Evolutionary conservation across 2,797 vertebrate species (phyloP).

Genomic region (Oreochromis grahami): DNA sequence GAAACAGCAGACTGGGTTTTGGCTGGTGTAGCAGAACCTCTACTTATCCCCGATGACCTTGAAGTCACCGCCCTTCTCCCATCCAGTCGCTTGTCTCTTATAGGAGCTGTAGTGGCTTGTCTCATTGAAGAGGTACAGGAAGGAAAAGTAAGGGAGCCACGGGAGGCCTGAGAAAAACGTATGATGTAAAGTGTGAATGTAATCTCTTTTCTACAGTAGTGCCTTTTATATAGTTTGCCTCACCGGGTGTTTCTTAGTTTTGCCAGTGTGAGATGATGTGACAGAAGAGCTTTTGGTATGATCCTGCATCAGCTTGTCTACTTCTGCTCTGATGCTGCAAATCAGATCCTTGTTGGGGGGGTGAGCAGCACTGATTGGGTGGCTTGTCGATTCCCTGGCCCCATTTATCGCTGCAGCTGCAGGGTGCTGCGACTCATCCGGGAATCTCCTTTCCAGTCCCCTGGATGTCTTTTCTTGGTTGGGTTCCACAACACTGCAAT

Average conservation of each 20-base stretch:
- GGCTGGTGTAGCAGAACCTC: not conserved
- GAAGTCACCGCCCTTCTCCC: not conserved
- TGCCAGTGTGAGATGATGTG: not conserved
- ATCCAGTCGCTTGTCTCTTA: constrained; percentile 11
- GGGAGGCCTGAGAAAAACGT: constrained; percentile 2
- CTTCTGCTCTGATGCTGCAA: constrained; percentile 59
- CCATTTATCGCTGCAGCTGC: not conserved
- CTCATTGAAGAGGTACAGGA: constrained; percentile 1
- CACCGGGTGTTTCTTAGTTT: constrained; percentile 49
- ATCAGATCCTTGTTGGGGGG: constrained; percentile 1
- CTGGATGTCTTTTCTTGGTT: not conserved
- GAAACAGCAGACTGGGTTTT: not conserved
- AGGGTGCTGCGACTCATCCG: not conserved
- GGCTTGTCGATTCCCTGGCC: not conserved
- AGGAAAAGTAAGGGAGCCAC: not conserved
- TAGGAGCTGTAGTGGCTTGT: constrained; percentile 21
- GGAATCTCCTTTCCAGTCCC: not conserved
- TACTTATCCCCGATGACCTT: not conserved
- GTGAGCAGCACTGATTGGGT: not conserved
- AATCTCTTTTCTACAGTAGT: fast-evolving
- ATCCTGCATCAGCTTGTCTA: constrained; percentile 64
- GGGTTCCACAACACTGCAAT: constrained; percentile 7
- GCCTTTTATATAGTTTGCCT: not conserved
- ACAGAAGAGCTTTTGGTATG: constrained; percentile 3
- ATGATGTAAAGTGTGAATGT: not conserved